Evolutionary conservation across 1,140 invertebrate species (phyloP).

Genomic region (Steinernema feltiae): DNA sequence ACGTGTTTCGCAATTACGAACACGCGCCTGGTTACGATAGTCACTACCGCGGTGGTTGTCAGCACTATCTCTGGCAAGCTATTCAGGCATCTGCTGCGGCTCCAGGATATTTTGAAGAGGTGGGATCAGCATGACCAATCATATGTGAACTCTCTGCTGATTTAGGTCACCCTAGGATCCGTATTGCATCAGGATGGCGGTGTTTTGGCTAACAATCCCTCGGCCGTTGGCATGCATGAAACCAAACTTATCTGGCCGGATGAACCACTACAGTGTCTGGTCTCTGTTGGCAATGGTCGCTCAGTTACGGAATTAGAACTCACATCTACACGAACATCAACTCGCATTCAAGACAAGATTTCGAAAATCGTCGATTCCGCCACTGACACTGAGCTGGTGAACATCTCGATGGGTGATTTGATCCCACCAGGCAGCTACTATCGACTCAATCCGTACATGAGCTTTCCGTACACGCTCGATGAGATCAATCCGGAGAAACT

Average conservation of each 20-base stretch:
- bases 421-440: conserved; percentile 74
- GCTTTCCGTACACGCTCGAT: conserved; percentile 74
- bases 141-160: background rate
- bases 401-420: conserved; percentile 67
- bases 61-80: conserved; percentile 76
- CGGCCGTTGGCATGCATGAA: conserved; percentile 80
- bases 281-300: conserved; percentile 76
- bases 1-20: conserved; percentile 81
- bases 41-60: conserved; percentile 72
- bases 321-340: conserved; percentile 37
- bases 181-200: conserved; percentile 69
- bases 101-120: conserved; percentile 84
- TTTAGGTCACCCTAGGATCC: conserved; percentile 37
- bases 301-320: conserved; percentile 49
- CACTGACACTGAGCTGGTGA: conserved; percentile 72
- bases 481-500: conserved; percentile 69
- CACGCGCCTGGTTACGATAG: conserved; percentile 70
- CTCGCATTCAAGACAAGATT: conserved; percentile 70
- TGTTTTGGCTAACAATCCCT: conserved; percentile 81
- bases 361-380: conserved; percentile 78
- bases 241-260: conserved; percentile 76
- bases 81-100: conserved; percentile 83
- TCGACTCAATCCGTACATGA: conserved; percentile 81
- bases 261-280: conserved; percentile 72
- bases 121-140: conserved; percentile 58